phyloP scores from a whole-genome alignment of 64 coral and sea anemone genomes.

The Montipora capricornis region DNA sequence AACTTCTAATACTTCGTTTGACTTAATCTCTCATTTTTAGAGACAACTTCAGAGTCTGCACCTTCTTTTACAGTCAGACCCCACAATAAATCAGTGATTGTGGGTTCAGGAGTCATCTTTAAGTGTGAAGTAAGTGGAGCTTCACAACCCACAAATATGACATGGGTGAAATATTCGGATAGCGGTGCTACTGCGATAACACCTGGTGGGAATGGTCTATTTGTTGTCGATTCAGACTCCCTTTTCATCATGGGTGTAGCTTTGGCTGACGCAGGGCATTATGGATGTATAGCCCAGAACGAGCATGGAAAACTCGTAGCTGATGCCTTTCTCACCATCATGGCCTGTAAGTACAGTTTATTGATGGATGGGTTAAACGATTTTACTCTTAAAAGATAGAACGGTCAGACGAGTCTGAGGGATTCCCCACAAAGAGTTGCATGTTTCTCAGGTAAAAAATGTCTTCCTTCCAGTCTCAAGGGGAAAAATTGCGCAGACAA shows the following conservation, averaged over 20 bases:
- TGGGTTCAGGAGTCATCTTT: background rate
- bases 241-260: no score
- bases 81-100: slow-evolving; percentile 1
- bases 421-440: no score
- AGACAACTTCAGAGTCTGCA: background rate
- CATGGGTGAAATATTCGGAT: slow-evolving; percentile 45
- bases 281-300: slow-evolving; percentile 66
- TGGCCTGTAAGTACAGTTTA: background rate
- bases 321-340: slow-evolving; percentile 69
- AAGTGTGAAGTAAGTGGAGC: slow-evolving; percentile 14
- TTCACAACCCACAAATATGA: slow-evolving; percentile 1
- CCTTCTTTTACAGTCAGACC: slow-evolving; percentile 16
- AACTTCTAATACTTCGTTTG: no score
- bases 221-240: background rate
- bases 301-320: slow-evolving; percentile 47
- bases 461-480: no score
- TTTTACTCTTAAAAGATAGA: no score
- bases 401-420: no score
- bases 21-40: background rate
- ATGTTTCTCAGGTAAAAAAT: no score
- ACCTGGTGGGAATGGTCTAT: background rate
- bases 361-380: no score
- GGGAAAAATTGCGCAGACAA: no score
- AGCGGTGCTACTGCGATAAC: background rate
- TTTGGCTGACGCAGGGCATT: slow-evolving; percentile 58